Evolutionary conservation across 2,797 vertebrate genomes (phyloP), one percentile per base, ranked within the genome.

Genomic region (Melanogrammus aeglefinus): DNA sequence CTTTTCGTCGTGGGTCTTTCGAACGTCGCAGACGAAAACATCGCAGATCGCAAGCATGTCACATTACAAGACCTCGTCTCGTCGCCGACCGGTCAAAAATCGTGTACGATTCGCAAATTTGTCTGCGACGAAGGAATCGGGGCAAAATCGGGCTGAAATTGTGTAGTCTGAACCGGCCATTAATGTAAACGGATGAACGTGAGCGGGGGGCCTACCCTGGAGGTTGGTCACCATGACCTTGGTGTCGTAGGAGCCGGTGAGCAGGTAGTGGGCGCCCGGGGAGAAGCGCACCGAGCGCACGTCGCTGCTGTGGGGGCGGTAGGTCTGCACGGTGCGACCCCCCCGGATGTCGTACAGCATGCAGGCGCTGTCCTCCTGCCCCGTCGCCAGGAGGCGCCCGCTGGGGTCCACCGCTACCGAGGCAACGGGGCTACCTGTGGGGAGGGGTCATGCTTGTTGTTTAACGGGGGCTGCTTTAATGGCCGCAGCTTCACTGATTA

Each of bases 311-410:
- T 99, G 98, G 0, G 98, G 98, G 18, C 95, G 95, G 78, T 99
- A 99, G 78, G 95, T 95, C 88, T 99, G 98, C 2, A 99, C 97
- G 84, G 96, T 97, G 36, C 98, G 94, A 0, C 96, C 97, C 31
- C 98, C 98, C 88, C 97, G 92, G 84, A 99, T 98, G 88, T 99
- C 98, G 1, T 99, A 99, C 78, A 99, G 86, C 97, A 99, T 98
- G 82, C 98, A 99, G 14, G 96, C 97, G 0, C 96, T 96, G 90
- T 99, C 97, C 87, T 99, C 98, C 83, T 99, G 96, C 27, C 98
- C 98, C 0, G 96, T 97, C 76, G 98, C 97, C 87, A 99, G 88
- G 78, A 99, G 97, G 80, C 98, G 95, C 5, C 96, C 97, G 1
- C 97, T 99, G 7, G 98, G 98, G 90, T 99, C 98, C 13, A 99